phyloP scores from a whole-genome alignment of 1,140 invertebrate genomes.

The Diabrotica virgifera region DNA sequence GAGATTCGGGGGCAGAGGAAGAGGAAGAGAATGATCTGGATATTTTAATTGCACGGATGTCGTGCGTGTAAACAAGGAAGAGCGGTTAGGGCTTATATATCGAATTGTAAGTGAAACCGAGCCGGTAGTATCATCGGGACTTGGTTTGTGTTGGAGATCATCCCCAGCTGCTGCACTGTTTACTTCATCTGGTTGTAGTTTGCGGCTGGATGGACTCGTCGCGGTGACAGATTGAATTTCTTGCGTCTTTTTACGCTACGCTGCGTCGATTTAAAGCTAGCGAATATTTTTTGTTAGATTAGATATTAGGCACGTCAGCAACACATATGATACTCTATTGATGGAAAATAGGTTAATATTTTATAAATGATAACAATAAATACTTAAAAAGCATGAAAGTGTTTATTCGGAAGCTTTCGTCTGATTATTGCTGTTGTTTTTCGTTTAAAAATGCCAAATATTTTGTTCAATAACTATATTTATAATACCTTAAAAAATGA shows the following conservation, averaged over 20 bases:
- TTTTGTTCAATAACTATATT: no score
- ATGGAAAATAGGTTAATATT: no score
- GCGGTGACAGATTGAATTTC: conserved; percentile 10
- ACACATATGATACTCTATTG: no score
- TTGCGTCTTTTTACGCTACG: background rate
- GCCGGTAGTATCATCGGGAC: background rate
- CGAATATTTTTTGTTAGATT: no score
- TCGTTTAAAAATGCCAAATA: no score
- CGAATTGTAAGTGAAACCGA: conserved; percentile 39
- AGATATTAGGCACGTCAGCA: no score
- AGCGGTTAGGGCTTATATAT: conserved; percentile 26
- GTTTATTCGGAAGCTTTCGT: no score
- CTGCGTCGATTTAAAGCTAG: no score
- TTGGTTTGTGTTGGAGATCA: conserved; percentile 19
- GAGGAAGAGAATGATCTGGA: conserved; percentile 8
- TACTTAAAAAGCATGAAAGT: no score
- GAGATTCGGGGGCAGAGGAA: background rate
- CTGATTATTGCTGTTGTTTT: no score
- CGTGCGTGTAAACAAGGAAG: conserved; percentile 36
- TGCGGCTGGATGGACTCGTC: conserved; percentile 35
- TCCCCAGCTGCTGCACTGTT: conserved; percentile 41
- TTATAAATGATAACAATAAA: no score
- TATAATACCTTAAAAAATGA: no score
- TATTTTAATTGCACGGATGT: conserved; percentile 35
- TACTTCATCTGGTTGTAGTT: conserved; percentile 43